Percentiles rank a stretch among this genome's conserved stretches.
These are phyloP conservation scores for Myripristis murdjan DNA, from an alignment of 2,797 vertebrate genomes.

Conservation along the genomic window DNA sequence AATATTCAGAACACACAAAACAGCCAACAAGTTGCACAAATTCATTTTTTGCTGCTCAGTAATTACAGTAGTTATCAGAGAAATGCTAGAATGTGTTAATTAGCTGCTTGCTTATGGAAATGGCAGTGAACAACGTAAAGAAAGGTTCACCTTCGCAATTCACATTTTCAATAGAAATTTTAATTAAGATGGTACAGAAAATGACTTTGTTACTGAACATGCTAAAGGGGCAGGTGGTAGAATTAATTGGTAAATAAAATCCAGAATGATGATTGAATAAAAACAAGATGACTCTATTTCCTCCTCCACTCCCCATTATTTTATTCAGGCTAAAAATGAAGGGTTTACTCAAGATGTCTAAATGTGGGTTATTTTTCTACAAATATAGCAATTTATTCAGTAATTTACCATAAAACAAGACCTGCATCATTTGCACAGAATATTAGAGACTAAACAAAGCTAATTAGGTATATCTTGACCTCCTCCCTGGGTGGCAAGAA, in stretches of 20 bases:
- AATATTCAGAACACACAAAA: constrained; percentile 7
- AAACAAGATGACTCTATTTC: neutral
- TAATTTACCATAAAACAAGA: neutral
- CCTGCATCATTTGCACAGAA: neutral
- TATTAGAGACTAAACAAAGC: too few species aligned
- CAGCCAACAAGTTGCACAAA: neutral
- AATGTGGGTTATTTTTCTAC: neutral
- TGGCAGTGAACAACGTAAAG: neutral
- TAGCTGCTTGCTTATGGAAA: too few species aligned
- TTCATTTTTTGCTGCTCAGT: neutral
- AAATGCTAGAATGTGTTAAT: neutral
- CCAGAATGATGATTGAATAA: neutral
- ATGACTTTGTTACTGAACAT: neutral
- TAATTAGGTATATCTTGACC: too few species aligned
- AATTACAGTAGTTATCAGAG: neutral
- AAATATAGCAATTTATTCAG: neutral
- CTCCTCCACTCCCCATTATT: neutral
- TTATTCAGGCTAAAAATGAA: neutral
- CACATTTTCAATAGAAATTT: constrained; percentile 1
- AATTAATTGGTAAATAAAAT: constrained; percentile 1
- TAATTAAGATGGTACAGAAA: constrained; percentile 3
- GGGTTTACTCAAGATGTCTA: neutral
- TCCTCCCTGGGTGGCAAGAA: too few species aligned
- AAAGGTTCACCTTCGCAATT: neutral
- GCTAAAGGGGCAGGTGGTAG: neutral